These are phyloP conservation scores for Heteromormyrus szaboi DNA, from an alignment of 2,797 vertebrate species.

Conservation along the genomic window DNA sequence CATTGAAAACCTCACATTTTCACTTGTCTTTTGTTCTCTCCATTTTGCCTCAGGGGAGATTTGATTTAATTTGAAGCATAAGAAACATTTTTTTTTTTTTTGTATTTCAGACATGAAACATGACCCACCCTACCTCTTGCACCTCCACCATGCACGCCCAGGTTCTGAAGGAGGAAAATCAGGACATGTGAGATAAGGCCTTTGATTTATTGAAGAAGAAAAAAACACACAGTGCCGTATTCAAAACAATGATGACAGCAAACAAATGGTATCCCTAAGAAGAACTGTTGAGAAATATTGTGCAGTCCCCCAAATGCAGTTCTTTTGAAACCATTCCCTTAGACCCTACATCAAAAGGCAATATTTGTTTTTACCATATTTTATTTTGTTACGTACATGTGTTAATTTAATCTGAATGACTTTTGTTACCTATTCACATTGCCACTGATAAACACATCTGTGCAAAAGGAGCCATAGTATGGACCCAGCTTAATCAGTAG, in stretches of 20 bases:
- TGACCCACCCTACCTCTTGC: background rate
- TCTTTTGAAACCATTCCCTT: background rate
- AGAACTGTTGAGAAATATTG: background rate
- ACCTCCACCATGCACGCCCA: background rate
- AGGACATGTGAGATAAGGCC: slow-evolving; percentile 5
- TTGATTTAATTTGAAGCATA: slow-evolving; percentile 18
- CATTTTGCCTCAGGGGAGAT: slow-evolving; percentile 13
- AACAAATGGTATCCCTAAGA: slow-evolving; percentile 6
- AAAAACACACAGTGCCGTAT: background rate
- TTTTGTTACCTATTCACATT: background rate
- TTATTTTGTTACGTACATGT: background rate
- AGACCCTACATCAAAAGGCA: background rate
- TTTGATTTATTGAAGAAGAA: slow-evolving; percentile 19
- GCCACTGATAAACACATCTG: background rate
- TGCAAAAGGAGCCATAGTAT: background rate
- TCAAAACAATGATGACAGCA: background rate
- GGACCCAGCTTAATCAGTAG: background rate
- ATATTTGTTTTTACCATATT: background rate
- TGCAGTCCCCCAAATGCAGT: background rate
- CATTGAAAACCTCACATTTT: slow-evolving; percentile 10
- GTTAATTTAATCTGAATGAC: background rate
- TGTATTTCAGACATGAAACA: slow-evolving; percentile 7
- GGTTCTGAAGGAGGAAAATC: background rate
- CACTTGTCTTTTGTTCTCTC: slow-evolving; percentile 25
- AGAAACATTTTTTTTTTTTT: slow-evolving; percentile 17